Base-by-base conservation (phyloP, 2,888 invertebrate genomes). In the Plusia festucae region DNA sequence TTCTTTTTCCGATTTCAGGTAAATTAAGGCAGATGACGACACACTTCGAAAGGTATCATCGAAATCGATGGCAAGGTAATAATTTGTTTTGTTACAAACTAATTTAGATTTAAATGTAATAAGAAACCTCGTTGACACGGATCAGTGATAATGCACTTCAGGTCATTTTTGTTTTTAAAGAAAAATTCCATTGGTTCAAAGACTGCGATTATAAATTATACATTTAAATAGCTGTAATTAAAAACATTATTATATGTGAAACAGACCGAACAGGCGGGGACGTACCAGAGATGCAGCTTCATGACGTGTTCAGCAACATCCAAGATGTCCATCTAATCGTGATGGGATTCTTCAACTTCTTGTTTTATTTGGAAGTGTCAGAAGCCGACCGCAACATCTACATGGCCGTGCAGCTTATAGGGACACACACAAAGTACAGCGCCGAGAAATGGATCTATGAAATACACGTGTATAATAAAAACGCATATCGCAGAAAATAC, bases 381-480 rank as follows among this genome's bases (percentile, higher is more conserved):
- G 56, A 72, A n/a, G 0, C 1, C 0, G 63, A 83, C 0, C 70
- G 83, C 1, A 82, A 73, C n/a, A 67, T 93, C 1, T 91, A 81
- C 68, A 88, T 93, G 84, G 70, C 85, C 0, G 85, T 82, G 0
- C 92, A 93, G 58, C 74, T 92, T 0, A 67, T 92, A 0, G 91
- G 93, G n/a, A n/a, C n/a, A n/a, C n/a, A n/a, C 0, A 90, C 91
- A 0, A 81, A 80, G 18, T 34, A 78, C 0, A 90, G 90, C 67
- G 93, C 93, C 0, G 59, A 73, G 0, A 93, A 92, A 72, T 94
- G 94, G 94, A 72, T 62, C 0, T 94, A 92, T 60, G 91, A 93
- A 67, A 70, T 94, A 0, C 90, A 93, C 8, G 65, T 94, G 1
- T 94, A 88, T 68, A 89, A 93, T 53, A 93, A 94, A 76, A 79